Evolutionary conservation across 2,888 invertebrate genomes (phyloP), one percentile per base, ranked within the genome.

Genomic region (Julus scandinavius): DNA sequence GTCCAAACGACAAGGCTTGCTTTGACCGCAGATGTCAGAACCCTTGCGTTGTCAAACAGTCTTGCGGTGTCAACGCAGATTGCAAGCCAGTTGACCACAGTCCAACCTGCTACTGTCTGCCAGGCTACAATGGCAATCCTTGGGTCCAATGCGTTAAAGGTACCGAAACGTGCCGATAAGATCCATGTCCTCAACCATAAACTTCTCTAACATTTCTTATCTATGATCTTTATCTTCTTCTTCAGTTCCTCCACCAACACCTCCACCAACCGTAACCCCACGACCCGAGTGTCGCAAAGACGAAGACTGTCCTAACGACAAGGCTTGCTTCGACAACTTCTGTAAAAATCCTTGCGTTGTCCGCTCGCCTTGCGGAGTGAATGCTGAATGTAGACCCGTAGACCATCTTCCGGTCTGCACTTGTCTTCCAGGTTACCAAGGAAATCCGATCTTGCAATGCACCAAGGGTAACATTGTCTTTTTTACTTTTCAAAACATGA

Each of bases 41-140:
- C 89, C 92, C 97, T 11, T 98, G 98, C 91, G 92, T 94, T 5
- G 94, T 94, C 90, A 95, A 95, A 90, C 95, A 96, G 91, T 95
- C 96, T 85, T 97, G 97, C 91, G 97, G 96, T 63, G 95, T 95
- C 89, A 96, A 96, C 92, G 96, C 97, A 1, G 95, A 96, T 91
- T 97, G 97, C 92, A 92, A 95, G 87, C 95, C 96, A 4, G 94
- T 93, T 88, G 90, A 89, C 85, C 87, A 96, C 92, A 80, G 38
- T 11, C 88, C 86, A 0, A 9, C 20, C 0, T 89, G 89, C 63
- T n/a, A 15, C 13, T 89, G 45, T 7, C 45, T 45, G 5, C 45
- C 45, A 0, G 45, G 45, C 45, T 45, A 45, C 45, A 45, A 45
- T 2, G 45, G 45, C 45, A 45, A 45, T 45, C 45, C 45, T 0